Percentiles rank a stretch among this genome's conserved stretches.
Conservation (phyloP, 2,797 vertebrate species). For the Smutsia temminckii region DNA sequence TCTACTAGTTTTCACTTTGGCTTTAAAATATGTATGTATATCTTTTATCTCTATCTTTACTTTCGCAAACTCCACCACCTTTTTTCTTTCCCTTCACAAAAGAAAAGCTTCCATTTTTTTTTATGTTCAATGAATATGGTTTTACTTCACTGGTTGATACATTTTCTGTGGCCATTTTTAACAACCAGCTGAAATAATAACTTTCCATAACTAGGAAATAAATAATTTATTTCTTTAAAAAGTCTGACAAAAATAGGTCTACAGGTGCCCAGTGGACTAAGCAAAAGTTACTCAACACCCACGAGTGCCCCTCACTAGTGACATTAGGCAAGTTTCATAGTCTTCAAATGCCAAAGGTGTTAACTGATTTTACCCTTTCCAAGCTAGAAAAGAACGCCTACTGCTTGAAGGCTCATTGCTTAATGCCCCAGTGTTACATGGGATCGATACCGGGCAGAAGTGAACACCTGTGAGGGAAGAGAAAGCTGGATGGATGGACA, state of each 20-base stretch:
- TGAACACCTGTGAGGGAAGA: background rate
- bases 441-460: background rate
- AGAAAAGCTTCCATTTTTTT: background rate
- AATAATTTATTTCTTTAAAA: conserved; percentile 67
- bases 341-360: conserved; percentile 59
- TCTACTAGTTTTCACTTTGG: background rate
- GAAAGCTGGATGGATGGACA: background rate
- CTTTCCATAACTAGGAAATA: conserved; percentile 59
- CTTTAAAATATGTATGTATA: background rate
- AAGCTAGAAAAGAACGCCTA: conserved; percentile 60
- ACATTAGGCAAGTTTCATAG: conserved; percentile 37
- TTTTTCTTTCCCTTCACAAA: background rate
- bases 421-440: background rate
- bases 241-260: conserved; percentile 57
- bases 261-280: background rate
- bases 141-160: background rate
- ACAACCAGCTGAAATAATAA: conserved; percentile 57
- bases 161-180: conserved; percentile 39
- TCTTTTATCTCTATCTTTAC: background rate
- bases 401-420: conserved; percentile 9
- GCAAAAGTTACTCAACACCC: conserved; percentile 47
- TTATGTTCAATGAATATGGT: background rate
- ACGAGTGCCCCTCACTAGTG: conserved; percentile 19
- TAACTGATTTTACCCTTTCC: conserved; percentile 67
- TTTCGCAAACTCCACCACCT: background rate